A percentile compares a stretch with the other conserved stretches of the same genome.
Conservation (phyloP, 35 echinoderm and acorn worm genomes). For the Ptychodera flava region DNA sequence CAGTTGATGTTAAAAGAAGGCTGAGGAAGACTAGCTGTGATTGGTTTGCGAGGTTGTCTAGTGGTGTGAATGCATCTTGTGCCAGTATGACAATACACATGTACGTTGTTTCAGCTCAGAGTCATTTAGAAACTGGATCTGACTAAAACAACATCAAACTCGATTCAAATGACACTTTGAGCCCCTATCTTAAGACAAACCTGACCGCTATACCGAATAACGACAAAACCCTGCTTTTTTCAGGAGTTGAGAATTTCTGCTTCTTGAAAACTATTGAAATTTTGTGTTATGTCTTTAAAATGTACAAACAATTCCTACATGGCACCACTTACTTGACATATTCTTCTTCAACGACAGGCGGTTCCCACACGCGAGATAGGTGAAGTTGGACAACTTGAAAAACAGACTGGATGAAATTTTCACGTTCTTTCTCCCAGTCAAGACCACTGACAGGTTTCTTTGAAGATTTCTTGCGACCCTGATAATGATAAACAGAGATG, state of each 20-base stretch:
- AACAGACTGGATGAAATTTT: slow-evolving; percentile 55
- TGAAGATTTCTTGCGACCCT: slow-evolving; percentile 53
- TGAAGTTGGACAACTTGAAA: slow-evolving; percentile 70
- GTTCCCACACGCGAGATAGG: slow-evolving; percentile 72
- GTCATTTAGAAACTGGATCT: no score
- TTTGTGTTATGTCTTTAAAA: no score
- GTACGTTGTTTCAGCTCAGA: no score
- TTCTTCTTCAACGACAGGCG: slow-evolving; percentile 88
- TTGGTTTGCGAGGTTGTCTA: no score
- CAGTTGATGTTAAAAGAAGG: no score
- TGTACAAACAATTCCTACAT: no score
- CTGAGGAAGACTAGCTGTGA: no score
- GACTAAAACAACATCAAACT: not conserved
- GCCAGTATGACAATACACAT: no score
- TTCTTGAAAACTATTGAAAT: no score
- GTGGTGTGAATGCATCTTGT: no score
- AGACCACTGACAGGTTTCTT: slow-evolving; percentile 28
- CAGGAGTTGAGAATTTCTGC: no score
- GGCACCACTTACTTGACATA: slow-evolving; percentile 84
- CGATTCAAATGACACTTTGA: not conserved
- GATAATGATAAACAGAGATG: no score
- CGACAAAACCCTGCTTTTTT: slow-evolving; percentile 6
- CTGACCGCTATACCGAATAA: not conserved
- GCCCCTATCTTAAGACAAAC: not conserved
- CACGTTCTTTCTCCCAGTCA: slow-evolving; percentile 88